These are phyloP conservation scores for Malaclemys terrapin DNA, from an alignment of 2,113 vertebrate species.

Conservation along the genomic window DNA sequence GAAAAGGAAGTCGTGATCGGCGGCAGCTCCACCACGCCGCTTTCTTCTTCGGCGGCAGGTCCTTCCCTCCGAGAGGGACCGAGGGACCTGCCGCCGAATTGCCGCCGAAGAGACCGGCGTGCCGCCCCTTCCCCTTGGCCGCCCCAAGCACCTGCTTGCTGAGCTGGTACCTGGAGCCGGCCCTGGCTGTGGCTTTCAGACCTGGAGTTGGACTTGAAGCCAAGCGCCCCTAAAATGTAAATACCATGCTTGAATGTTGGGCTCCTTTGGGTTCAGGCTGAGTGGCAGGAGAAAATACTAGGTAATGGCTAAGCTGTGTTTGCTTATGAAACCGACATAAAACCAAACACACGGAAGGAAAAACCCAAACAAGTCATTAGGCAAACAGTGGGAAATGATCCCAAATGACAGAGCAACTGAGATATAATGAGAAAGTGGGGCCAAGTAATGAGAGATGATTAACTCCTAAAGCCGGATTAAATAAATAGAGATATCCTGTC, in stretches of 20 bases:
- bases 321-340: neutral
- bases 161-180: too few relatives aligned
- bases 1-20: too few relatives aligned
- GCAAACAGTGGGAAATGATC: accelerated
- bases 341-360: neutral
- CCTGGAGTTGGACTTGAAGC: neutral
- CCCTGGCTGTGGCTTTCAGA: neutral
- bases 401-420: neutral
- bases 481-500: too few relatives aligned
- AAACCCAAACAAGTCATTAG: neutral
- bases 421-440: neutral
- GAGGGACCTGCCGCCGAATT: too few relatives aligned
- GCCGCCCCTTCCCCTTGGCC: too few relatives aligned
- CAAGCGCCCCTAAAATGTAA: neutral
- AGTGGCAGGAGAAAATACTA: neutral
- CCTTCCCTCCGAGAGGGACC: too few relatives aligned
- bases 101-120: too few relatives aligned
- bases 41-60: too few relatives aligned
- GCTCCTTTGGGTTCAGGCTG: neutral
- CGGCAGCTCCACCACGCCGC: too few relatives aligned
- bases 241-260: neutral
- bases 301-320: accelerated
- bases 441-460: neutral
- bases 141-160: too few relatives aligned
- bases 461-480: accelerated